phyloP scores from a whole-genome alignment of 2,888 invertebrate species.

The Melinopterus prodromus region DNA sequence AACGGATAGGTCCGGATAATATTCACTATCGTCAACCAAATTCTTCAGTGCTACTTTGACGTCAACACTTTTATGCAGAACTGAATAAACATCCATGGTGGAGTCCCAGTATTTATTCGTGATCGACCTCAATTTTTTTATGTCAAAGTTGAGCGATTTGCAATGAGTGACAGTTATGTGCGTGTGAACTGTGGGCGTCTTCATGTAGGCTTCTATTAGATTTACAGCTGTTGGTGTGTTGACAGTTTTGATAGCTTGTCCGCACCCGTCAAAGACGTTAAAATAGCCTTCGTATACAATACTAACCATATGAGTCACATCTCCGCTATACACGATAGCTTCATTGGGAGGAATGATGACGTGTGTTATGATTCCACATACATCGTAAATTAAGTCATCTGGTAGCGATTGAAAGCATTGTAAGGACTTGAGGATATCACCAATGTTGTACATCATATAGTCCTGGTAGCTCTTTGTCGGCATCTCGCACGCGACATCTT shows the following conservation, averaged over 20 bases:
- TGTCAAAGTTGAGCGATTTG: neutral
- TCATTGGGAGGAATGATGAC: slow-evolving; percentile 29
- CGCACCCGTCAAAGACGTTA: slow-evolving; percentile 22
- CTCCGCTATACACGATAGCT: slow-evolving; percentile 26
- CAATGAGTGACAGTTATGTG: slow-evolving; percentile 18
- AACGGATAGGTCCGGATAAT: neutral
- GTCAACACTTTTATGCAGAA: slow-evolving; percentile 20
- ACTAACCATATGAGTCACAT: slow-evolving; percentile 25
- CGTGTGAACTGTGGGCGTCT: slow-evolving; percentile 27
- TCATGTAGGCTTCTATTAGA: slow-evolving; percentile 25
- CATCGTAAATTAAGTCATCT: slow-evolving; percentile 27
- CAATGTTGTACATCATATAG: slow-evolving; percentile 11
- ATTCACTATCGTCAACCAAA: neutral
- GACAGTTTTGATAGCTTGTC: neutral
- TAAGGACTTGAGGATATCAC: slow-evolving; percentile 16
- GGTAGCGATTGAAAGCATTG: slow-evolving; percentile 27
- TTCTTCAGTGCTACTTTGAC: slow-evolving; percentile 16
- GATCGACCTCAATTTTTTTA: slow-evolving; percentile 23
- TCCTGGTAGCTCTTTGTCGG: slow-evolving; percentile 28
- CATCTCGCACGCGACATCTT: slow-evolving; percentile 26
- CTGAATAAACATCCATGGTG: slow-evolving; percentile 11
- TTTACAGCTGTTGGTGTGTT: slow-evolving; percentile 18
- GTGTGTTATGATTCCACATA: slow-evolving; percentile 24
- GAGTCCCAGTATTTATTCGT: slow-evolving; percentile 21
- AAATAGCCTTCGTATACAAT: slow-evolving; percentile 27